These are phyloP conservation scores for Clarias fuscus DNA, from an alignment of 2,797 vertebrate genomes.

Conservation along the genomic window DNA sequence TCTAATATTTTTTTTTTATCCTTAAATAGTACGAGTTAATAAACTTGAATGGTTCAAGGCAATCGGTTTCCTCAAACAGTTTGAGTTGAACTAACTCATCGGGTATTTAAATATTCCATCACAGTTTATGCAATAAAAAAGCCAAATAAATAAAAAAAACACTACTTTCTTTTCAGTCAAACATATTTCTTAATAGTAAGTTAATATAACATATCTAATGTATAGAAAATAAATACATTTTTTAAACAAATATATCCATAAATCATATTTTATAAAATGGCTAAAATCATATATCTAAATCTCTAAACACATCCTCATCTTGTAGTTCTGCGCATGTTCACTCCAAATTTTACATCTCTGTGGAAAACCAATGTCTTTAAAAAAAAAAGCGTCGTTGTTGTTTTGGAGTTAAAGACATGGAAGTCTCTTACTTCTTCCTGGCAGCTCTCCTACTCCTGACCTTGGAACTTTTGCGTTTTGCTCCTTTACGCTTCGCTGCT, in stretches of 20 bases:
- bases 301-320: slow-evolving; percentile 5
- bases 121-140: neutral
- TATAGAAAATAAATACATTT: neutral
- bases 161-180: neutral
- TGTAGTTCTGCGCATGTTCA: slow-evolving; percentile 28
- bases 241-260: neutral
- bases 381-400: neutral
- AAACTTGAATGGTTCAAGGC: too few species aligned
- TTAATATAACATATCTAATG: neutral
- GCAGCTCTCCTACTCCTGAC: slow-evolving; percentile 43
- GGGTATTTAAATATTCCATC: neutral
- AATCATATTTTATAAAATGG: neutral
- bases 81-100: too few species aligned
- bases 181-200: too few species aligned
- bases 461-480: slow-evolving; percentile 53
- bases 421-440: slow-evolving; percentile 54
- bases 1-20: too few species aligned
- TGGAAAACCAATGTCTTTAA: neutral
- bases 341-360: neutral
- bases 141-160: neutral
- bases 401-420: neutral
- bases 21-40: too few species aligned
- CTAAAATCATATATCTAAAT: too few species aligned
- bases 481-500: slow-evolving; percentile 53
- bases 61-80: too few species aligned